These are phyloP conservation scores for Pardalotus punctatus DNA, from an alignment of 2,113 vertebrate species.

Conservation along the genomic window DNA sequence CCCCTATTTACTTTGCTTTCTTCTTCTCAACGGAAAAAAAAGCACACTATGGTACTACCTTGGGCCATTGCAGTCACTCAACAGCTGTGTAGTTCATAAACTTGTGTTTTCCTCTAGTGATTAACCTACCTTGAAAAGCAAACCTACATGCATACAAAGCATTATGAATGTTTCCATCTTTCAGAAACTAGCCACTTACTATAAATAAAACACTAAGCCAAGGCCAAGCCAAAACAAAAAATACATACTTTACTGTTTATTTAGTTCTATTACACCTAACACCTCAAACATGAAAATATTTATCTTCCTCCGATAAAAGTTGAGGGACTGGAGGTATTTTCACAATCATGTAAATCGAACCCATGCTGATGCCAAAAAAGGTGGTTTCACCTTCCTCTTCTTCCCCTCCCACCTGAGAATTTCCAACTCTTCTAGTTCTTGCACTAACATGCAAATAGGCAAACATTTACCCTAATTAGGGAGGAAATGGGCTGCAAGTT, in stretches of 20 bases:
- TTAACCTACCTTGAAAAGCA: not conserved
- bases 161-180: not conserved
- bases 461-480: not conserved
- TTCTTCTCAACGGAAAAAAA: not conserved
- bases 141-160: not conserved
- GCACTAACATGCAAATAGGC: not conserved
- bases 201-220: not conserved
- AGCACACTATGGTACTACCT: not conserved
- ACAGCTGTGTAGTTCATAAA: not conserved
- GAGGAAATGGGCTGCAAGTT: not conserved
- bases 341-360: not conserved
- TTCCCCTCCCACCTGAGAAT: not conserved
- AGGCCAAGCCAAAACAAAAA: not conserved
- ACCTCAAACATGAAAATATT: not conserved
- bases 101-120: not conserved
- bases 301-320: not conserved
- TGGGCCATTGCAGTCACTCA: not conserved
- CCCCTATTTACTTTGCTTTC: not conserved
- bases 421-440: not conserved
- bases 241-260: not conserved
- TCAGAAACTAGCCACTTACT: not conserved
- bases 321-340: not conserved
- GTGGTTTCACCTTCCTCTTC: not conserved
- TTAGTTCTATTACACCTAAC: not conserved
- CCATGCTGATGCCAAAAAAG: not conserved